These are phyloP conservation scores for Anastrepha obliqua DNA, from an alignment of 1,140 invertebrate genomes.

Conservation along the genomic window DNA sequence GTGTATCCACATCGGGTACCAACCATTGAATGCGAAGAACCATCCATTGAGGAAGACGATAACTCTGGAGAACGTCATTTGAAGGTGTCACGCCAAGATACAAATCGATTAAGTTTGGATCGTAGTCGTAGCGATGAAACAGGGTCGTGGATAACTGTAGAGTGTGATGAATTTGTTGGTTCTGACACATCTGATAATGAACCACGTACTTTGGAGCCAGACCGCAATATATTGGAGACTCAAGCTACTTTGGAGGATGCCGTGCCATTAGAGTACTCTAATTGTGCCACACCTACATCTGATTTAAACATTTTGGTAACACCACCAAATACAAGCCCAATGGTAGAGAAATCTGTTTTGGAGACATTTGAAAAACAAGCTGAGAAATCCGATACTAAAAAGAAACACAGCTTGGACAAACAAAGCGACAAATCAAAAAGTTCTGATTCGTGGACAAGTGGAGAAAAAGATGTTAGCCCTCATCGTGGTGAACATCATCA, in stretches of 20 bases:
- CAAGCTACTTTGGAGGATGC: conserved; percentile 72
- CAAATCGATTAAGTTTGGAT: conserved; percentile 70
- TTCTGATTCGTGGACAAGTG: conserved; percentile 80
- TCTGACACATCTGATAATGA: conserved; percentile 75
- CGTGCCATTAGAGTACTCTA: conserved; percentile 68
- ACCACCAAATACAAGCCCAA: conserved; percentile 70
- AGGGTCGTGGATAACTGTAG: conserved; percentile 78
- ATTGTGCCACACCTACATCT: conserved; percentile 71
- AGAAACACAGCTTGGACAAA: conserved; percentile 77
- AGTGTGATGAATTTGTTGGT: conserved; percentile 79
- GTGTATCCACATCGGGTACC: conserved; percentile 70
- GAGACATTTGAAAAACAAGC: conserved; percentile 67
- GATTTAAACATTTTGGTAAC: conserved; percentile 70
- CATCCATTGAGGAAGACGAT: conserved; percentile 71
- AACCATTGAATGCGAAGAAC: conserved; percentile 72
- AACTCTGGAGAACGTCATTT: conserved; percentile 66
- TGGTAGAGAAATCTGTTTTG: conserved; percentile 70
- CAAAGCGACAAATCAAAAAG: conserved; percentile 80
- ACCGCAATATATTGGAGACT: conserved; percentile 70
- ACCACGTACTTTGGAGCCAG: conserved; percentile 66
- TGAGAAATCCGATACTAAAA: conserved; percentile 61
- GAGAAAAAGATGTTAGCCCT: conserved; percentile 78
- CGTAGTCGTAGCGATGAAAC: conserved; percentile 79
- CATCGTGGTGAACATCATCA: conserved; percentile 65
- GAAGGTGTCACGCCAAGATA: conserved; percentile 67